Conservation (phyloP, 2,797 vertebrate genomes). For the Australoheros facetus region DNA sequence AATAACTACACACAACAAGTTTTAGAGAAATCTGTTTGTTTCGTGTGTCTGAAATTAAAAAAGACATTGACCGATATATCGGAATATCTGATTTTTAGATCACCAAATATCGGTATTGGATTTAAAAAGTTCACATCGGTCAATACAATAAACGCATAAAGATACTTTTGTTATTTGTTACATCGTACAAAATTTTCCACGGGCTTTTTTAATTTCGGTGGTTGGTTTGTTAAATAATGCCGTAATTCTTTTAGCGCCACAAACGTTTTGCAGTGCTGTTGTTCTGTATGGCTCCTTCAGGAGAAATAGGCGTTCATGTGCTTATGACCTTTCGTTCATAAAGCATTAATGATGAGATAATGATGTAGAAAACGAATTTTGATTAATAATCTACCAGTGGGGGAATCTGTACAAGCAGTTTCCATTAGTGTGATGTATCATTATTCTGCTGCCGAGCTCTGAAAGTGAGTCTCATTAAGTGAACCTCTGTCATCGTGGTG, state of each 20-base stretch:
- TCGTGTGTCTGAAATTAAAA: neutral
- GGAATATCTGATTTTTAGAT: neutral
- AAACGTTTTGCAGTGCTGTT: no score
- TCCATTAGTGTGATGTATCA: constrained; percentile 15
- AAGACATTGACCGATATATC: neutral
- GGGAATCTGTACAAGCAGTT: constrained; percentile 9
- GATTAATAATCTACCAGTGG: neutral
- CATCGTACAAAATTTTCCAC: neutral
- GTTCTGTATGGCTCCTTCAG: neutral
- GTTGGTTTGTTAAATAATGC: no score
- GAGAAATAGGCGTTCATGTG: no score
- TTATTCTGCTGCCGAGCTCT: neutral
- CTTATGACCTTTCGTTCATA: neutral
- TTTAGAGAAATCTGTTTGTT: neutral
- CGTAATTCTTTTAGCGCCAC: no score
- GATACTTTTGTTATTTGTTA: no score
- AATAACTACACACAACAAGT: neutral
- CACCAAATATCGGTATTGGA: neutral
- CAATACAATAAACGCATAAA: neutral
- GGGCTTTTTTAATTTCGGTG: neutral
- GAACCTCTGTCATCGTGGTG: constrained; percentile 33
- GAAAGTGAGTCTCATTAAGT: constrained; percentile 42
- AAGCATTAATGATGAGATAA: neutral
- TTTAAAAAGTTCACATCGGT: neutral
- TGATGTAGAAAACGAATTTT: neutral